Base-by-base conservation (phyloP, 2,113 vertebrate species). In the Ceyx margarethae region DNA sequence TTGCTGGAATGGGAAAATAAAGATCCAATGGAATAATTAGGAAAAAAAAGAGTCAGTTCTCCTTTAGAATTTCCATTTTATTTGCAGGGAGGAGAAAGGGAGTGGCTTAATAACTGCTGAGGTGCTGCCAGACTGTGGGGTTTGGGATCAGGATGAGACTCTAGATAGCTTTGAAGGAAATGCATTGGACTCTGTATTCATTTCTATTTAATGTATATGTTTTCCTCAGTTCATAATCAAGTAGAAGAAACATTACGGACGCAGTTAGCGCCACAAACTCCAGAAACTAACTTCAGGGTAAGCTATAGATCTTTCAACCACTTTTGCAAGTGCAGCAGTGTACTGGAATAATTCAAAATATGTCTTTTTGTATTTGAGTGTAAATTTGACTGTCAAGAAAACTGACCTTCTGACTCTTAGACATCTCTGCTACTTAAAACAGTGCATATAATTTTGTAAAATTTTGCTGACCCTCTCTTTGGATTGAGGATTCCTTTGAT, bases 271-370 rank as follows among this genome's bases (percentile, higher is more conserved):
- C 97, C 98, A 96, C 98, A 98, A 97, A 97, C 97, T 97, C 97
- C 98, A 97, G 98, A 98, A 97, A 97, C 97, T 97, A 98, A 98
- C 97, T 98, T 98, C 97, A 98, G 98, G 98, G 98, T 98, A 98
- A 98, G 98, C 97, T 93, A 92, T 91, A 87, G 91, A 93, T 72
- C 91, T 95, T 95, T 95, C 89, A 79, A 95, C 91, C 91, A 94
- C 94, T 93, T 95, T 95, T 96, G 95, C 95, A 88, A 97, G 91
- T 51, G 72, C 84, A 95, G 89, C 89, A 40, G 60, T 90, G 53
- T 93, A 56, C 85, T 89, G 95, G 93, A 89, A 87, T 94, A 83
- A 93, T 96, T 91, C 81, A 43, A 91, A 95, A 79, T 87, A 92
- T 51, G 22, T 92, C 50, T 94, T 89, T 89, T 96, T 95, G 87